Conservation (phyloP, 2,888 invertebrate genomes). For the Linhomoeus sp. region DNA sequence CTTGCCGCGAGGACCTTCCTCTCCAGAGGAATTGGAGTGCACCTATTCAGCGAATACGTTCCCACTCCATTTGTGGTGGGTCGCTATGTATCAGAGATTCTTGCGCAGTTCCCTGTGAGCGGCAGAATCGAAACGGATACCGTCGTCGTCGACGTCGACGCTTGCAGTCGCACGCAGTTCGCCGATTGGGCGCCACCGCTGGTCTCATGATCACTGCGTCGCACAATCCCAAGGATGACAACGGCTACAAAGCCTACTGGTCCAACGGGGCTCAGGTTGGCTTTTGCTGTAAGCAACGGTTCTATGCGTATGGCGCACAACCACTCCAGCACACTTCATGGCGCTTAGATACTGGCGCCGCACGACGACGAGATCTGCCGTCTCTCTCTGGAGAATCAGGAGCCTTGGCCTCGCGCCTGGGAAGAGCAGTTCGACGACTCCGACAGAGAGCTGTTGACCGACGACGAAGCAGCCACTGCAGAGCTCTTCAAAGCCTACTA, state of each 20-base stretch:
- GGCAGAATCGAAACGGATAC: too few relatives aligned
- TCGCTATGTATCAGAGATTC: too few relatives aligned
- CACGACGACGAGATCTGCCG: conserved; percentile 67
- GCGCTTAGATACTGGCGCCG: conserved; percentile 70
- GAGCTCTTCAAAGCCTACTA: too few relatives aligned
- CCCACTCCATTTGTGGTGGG: conserved; percentile 69
- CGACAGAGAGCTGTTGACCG: conserved; percentile 19
- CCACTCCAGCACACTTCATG: too few relatives aligned
- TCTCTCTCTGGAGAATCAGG: conserved; percentile 48
- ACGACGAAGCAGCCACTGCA: background rate
- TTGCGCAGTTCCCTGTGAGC: too few relatives aligned
- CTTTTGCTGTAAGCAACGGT: background rate
- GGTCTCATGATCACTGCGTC: conserved; percentile 89
- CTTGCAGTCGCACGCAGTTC: conserved; percentile 57
- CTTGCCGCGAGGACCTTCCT: conserved; percentile 65
- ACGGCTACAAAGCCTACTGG: conserved; percentile 92
- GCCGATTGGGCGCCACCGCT: conserved; percentile 49
- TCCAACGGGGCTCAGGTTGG: conserved; percentile 60
- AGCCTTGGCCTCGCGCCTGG: conserved; percentile 61
- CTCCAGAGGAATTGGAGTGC: conserved; percentile 51
- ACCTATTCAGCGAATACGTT: conserved; percentile 53
- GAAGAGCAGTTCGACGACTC: conserved; percentile 39
- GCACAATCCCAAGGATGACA: conserved; percentile 83
- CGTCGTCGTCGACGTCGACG: too few relatives aligned
- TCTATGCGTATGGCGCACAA: too few relatives aligned